Evolutionary conservation across 2,113 vertebrate species (phyloP).

Genomic region (Natator depressus): DNA sequence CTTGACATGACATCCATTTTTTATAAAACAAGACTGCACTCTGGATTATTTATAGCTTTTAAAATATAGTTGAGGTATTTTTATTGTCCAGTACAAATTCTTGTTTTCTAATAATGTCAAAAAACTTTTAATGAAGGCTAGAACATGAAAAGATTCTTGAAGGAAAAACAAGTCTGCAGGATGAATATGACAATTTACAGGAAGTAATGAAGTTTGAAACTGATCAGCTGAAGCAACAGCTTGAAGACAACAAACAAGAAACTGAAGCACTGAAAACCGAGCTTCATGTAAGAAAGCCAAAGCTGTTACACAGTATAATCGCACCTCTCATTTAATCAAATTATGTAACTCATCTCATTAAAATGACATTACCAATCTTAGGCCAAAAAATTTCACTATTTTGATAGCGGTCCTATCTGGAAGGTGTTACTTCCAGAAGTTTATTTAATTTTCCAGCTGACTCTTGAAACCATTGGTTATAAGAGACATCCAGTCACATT

Average conservation of each 20-base stretch:
- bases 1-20: background rate
- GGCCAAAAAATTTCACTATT: background rate
- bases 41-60: background rate
- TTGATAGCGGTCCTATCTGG: background rate
- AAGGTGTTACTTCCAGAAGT: background rate
- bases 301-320: background rate
- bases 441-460: background rate
- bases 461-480: background rate
- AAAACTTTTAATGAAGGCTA: slow-evolving; percentile 78
- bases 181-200: slow-evolving; percentile 91
- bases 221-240: slow-evolving; percentile 86
- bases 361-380: background rate
- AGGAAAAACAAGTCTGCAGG: slow-evolving; percentile 89
- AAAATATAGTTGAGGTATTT: background rate
- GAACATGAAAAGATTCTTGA: slow-evolving; percentile 92
- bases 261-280: slow-evolving; percentile 79
- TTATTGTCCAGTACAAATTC: background rate
- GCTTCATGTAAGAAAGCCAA: slow-evolving; percentile 78
- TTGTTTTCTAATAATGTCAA: background rate
- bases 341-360: background rate
- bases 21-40: background rate
- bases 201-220: slow-evolving; percentile 92
- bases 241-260: slow-evolving; percentile 84
- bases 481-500: background rate
- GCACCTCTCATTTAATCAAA: background rate